These are phyloP conservation scores for Portunus trituberculatus DNA, from an alignment of 1,140 invertebrate genomes.

Conservation along the genomic window DNA sequence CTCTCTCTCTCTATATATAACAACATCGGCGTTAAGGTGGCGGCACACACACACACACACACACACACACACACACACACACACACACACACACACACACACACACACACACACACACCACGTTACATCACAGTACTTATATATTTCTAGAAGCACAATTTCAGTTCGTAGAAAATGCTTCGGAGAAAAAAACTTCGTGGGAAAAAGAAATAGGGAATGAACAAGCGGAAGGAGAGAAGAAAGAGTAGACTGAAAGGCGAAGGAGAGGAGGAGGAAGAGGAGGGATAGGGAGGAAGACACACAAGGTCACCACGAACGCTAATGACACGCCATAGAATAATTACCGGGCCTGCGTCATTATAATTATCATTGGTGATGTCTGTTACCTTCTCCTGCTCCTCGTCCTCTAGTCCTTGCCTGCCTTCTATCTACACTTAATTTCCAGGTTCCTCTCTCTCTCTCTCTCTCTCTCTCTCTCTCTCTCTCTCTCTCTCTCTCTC, in stretches of 20 bases:
- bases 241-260: not conserved
- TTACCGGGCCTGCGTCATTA: constrained; percentile 45
- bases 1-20: constrained; percentile 49
- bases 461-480: constrained; percentile 28
- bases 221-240: not conserved
- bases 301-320: constrained; percentile 54
- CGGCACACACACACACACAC: not conserved
- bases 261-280: not conserved
- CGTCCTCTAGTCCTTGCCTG: not conserved
- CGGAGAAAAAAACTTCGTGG: not conserved
- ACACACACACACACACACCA: constrained; percentile 43
- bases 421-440: not conserved
- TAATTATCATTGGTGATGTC: constrained; percentile 56
- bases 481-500: constrained; percentile 33
- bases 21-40: constrained; percentile 52
- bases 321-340: constrained; percentile 64
- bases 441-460: not conserved
- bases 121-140: not conserved
- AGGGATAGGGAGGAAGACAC: not conserved
- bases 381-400: not conserved
- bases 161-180: too few species aligned
- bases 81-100: constrained; percentile 50
- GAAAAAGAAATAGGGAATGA: not conserved
- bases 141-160: not conserved
- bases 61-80: constrained; percentile 25